These are phyloP conservation scores for Luscinia megarhynchos DNA, from an alignment of 2,797 vertebrate species.

Conservation along the genomic window DNA sequence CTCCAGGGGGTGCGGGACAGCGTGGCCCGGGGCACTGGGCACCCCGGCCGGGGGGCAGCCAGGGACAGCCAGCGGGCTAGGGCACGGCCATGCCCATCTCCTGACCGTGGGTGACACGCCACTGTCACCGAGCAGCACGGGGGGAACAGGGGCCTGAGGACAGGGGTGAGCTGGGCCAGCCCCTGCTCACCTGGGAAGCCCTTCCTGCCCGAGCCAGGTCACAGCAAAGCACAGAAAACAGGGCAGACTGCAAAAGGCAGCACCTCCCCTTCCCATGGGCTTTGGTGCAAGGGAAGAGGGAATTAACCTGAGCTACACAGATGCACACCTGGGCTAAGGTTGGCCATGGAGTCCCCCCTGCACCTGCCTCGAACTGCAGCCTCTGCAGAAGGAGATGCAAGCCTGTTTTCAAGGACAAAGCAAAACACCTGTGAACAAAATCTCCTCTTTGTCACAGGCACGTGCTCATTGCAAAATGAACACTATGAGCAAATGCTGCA, in stretches of 20 bases:
- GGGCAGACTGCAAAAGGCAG: rapidly evolving
- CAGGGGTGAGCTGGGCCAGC: not conserved
- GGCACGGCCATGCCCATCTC: not conserved
- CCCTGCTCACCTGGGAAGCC: not conserved
- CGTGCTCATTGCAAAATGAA: rapidly evolving
- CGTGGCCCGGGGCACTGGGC: not conserved
- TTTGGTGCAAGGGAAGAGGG: not conserved
- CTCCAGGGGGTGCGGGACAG: not conserved
- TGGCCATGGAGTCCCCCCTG: not conserved
- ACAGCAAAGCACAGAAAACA: not conserved
- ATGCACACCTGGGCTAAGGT: rapidly evolving
- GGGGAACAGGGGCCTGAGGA: not conserved
- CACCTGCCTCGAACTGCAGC: rapidly evolving
- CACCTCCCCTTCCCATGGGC: not conserved
- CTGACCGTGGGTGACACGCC: not conserved
- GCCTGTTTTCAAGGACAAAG: not conserved
- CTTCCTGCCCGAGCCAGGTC: not conserved
- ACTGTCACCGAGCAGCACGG: not conserved
- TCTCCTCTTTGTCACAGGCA: not conserved
- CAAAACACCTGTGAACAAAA: not conserved
- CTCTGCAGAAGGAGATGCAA: rapidly evolving
- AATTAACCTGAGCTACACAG: not conserved
- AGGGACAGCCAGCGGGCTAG: rapidly evolving
- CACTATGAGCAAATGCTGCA: not conserved
- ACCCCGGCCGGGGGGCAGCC: rapidly evolving